These are phyloP conservation scores for Leiothrix lutea DNA, from an alignment of 2,113 vertebrate genomes.

Conservation along the genomic window DNA sequence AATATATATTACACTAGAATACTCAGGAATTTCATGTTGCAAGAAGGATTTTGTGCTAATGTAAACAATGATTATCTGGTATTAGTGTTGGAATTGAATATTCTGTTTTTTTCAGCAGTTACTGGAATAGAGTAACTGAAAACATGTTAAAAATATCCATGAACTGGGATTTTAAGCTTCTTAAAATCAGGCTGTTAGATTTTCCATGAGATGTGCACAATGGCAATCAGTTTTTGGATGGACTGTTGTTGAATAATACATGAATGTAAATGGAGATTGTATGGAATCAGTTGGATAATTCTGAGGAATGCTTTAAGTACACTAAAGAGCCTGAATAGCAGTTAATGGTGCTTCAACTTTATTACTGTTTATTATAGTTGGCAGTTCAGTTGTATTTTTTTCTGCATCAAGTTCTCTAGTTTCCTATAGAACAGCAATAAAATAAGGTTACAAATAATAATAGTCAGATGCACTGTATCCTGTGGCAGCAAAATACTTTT, in stretches of 20 bases:
- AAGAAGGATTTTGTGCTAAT: not conserved
- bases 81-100: not conserved
- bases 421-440: conserved; percentile 51
- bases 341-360: conserved; percentile 63
- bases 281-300: conserved; percentile 62
- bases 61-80: not conserved
- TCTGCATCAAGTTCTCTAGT: not conserved
- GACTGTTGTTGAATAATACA: conserved; percentile 59
- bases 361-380: conserved; percentile 61
- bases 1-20: not conserved
- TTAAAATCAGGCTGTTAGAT: not conserved
- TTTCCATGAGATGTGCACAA: conserved; percentile 19
- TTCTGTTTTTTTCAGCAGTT: not conserved
- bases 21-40: not conserved
- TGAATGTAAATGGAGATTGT: conserved; percentile 58
- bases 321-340: conserved; percentile 57
- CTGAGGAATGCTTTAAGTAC: conserved; percentile 54
- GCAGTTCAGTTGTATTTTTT: conserved; percentile 28
- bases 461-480: not conserved
- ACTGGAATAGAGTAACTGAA: not conserved
- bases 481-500: conserved; percentile 19
- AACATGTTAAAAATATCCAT: not conserved
- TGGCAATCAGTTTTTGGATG: conserved; percentile 53
- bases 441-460: conserved; percentile 44
- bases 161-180: conserved; percentile 11